Conservation (phyloP, 2,888 invertebrate species). For the Calliopum simillimum region DNA sequence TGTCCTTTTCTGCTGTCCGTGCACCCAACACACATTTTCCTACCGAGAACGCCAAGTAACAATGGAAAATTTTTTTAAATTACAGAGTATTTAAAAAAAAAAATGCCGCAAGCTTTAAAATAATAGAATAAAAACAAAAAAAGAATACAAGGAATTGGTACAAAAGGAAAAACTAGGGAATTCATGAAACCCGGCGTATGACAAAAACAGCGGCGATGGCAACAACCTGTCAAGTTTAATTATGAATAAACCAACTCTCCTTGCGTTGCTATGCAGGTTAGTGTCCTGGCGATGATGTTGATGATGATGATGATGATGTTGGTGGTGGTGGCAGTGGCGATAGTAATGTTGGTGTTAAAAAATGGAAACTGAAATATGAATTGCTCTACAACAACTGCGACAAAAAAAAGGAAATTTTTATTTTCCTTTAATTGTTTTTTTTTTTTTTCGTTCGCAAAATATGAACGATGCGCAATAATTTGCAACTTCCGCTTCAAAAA, state of each 20-base stretch:
- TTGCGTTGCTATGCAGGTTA: background rate
- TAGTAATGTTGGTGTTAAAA: background rate
- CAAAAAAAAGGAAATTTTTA: slow-evolving; percentile 24
- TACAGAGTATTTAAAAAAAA: slow-evolving; percentile 39
- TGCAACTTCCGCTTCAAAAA: slow-evolving; percentile 36
- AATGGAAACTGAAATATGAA: background rate
- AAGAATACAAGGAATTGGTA: too few species aligned
- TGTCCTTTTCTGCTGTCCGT: background rate
- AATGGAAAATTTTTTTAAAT: slow-evolving; percentile 36
- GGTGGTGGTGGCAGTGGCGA: background rate
- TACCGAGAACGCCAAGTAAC: background rate
- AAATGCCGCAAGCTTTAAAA: slow-evolving; percentile 59
- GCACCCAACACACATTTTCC: background rate
- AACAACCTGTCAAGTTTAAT: slow-evolving; percentile 26
- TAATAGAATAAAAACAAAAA: slow-evolving; percentile 59
- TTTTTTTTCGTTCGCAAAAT: slow-evolving; percentile 32
- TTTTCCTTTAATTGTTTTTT: slow-evolving; percentile 24
- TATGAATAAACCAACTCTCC: slow-evolving; percentile 8
- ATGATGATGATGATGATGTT: background rate
- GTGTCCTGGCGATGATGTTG: background rate
- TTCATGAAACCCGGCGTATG: slow-evolving; percentile 20
- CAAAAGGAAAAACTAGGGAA: background rate
- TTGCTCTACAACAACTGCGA: background rate
- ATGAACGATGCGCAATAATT: slow-evolving; percentile 33
- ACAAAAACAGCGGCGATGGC: slow-evolving; percentile 21